phyloP scores from a whole-genome alignment of 1,140 invertebrate species.

The Melipona quadrifasciata region DNA sequence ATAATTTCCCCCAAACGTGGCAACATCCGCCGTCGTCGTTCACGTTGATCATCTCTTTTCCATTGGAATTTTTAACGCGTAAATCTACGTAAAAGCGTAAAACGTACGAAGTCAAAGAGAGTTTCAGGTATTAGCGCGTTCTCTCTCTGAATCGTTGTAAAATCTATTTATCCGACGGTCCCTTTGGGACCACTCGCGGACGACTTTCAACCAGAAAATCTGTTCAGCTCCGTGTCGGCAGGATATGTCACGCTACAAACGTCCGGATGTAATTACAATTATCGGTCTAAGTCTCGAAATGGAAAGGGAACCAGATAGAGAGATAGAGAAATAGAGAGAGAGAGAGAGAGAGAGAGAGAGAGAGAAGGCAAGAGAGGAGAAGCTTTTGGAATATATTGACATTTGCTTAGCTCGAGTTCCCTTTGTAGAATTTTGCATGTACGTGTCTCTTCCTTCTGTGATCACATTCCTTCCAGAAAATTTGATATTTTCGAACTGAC shows the following conservation, averaged over 20 bases:
- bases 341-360: not conserved
- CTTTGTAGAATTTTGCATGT: slow-evolving; percentile 8
- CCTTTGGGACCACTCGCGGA: not conserved
- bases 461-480: slow-evolving; percentile 3
- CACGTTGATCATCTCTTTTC: no score
- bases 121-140: slow-evolving; percentile 17
- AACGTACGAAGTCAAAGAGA: slow-evolving; percentile 39
- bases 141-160: slow-evolving; percentile 20
- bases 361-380: no score
- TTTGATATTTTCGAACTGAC: slow-evolving; percentile 13
- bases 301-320: no score
- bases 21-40: no score
- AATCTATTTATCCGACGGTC: slow-evolving; percentile 42
- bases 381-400: slow-evolving; percentile 7
- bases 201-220: slow-evolving; percentile 5
- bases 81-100: not conserved
- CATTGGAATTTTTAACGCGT: no score
- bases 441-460: not conserved
- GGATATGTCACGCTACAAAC: not conserved
- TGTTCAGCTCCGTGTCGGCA: not conserved
- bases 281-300: not conserved
- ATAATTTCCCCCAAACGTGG: not conserved
- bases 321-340: not conserved
- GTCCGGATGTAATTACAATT: slow-evolving; percentile 24
- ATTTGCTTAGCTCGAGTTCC: not conserved